Base-by-base conservation (phyloP, 2,888 invertebrate genomes). In the Xestia ashworthii region DNA sequence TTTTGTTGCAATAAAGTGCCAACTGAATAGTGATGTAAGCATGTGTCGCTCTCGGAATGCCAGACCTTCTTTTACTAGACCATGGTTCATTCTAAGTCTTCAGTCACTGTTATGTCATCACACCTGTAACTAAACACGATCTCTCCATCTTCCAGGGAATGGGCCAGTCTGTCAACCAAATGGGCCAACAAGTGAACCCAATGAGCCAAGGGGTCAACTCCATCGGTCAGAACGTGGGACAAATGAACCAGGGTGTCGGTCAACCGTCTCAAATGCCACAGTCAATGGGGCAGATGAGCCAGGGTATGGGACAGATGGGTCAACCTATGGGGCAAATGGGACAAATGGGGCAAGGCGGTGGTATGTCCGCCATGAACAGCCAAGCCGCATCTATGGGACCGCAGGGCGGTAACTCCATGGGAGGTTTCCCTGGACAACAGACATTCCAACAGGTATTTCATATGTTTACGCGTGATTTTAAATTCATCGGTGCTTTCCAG, bases 281-380 rank as follows among this genome's bases (percentile, higher is more conserved):
- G 82, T 92, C 94, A 25, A 95, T 96, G 95, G 92, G 95, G 0
- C 96, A 96, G 83, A 96, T 96, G 96, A 90, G 92, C 60, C 97
- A 96, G 76, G 91, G 95, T 9, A 96, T 97, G 94, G 94, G 94
- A 0, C 97, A 96, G 70, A 96, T 97, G 96, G 93, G 95, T 1
- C 97, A 97, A 81, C 93, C 95, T 5, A 96, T 96, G 93, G 96
- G 97, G 72, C 97, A 97, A 89, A 95, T 97, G 97, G 94, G 94
- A n/a, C 95, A 96, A 87, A 95, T 97, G 95, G 94, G 95, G 0
- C 97, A 97, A 87, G 95, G 94, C 0, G 95, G 93, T 0, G 95
- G 94, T 19, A 96, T 96, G 95, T 94, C 94, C 5, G 94, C 94
- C 62, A 97, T 97, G 94, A 95, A 92, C 88, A 97, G 94, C 89